Conservation (phyloP, 2,797 vertebrate species). For the Coregonus sp. region DNA sequence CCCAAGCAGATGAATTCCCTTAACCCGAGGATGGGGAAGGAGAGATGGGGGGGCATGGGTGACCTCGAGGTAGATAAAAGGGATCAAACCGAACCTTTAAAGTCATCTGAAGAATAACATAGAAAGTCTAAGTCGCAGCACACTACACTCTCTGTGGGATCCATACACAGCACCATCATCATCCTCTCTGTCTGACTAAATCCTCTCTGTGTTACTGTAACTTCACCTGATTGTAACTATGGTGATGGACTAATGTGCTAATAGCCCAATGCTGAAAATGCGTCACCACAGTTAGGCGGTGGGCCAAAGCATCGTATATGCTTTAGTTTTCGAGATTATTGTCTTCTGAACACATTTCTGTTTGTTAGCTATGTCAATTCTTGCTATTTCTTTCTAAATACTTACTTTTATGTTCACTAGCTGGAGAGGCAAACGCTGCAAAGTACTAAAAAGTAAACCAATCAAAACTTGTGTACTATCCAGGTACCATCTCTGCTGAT, state of each 20-base stretch:
- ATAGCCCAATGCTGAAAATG: not conserved
- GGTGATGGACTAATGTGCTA: not conserved
- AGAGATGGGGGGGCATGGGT: not conserved
- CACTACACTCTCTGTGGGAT: not conserved
- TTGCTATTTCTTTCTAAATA: too few relatives aligned
- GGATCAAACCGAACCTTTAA: not conserved
- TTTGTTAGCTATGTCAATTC: too few relatives aligned
- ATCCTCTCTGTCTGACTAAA: not conserved
- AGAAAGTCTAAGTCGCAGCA: not conserved
- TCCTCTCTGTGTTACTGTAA: not conserved
- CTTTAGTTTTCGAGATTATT: too few relatives aligned
- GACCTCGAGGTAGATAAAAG: not conserved
- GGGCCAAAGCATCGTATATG: too few relatives aligned
- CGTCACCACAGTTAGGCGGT: not conserved
- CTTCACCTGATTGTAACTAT: not conserved
- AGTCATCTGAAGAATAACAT: not conserved
- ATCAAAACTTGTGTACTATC: too few relatives aligned
- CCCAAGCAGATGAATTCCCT: slow-evolving; percentile 28
- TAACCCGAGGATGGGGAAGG: slow-evolving; percentile 32
- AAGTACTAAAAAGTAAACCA: too few relatives aligned
- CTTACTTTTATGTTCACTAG: too few relatives aligned
- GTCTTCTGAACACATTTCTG: too few relatives aligned
- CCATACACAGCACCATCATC: not conserved
- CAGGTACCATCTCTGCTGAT: too few relatives aligned
- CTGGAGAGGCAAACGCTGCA: too few relatives aligned